Evolutionary conservation across 2,888 invertebrate species (phyloP), one percentile per base, ranked within the genome.

Genomic region (Yponomeuta cagnagella): DNA sequence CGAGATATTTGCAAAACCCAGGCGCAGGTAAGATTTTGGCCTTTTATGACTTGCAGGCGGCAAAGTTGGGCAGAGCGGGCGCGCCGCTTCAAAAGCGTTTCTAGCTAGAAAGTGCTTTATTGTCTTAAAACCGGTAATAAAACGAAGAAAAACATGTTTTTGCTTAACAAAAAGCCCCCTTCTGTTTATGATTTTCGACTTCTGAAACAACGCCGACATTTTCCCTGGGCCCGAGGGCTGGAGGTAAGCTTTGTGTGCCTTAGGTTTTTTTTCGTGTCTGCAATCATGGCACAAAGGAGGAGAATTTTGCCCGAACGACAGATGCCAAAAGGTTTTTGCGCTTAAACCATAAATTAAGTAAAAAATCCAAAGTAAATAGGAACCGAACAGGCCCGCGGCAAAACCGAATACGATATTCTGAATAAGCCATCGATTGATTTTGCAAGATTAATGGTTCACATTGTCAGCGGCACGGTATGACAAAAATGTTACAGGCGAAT

Each of bases 401-500:
- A 89, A 88, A 85, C 89, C 90, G 87, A 90, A 91, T 87, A 90
- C 89, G 88, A 90, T 89, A 90, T 91, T 90, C 89, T 88, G 89
- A 92, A 90, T 90, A 90, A 90, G 89, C 91, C 90, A 92, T 92
- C 91, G 92, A 92, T 93, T 92, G 92, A 93, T 92, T 92, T 90
- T 84, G 83, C 83, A 93, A 92, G 92, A 93, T 93, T 91, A 92
- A 93, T 93, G 91, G 88, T 88, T 80, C 84, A 89, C 87, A 91
- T 92, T 92, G 91, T 92, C 90, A 91, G 90, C 87, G 85, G 82
- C 90, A 90, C 84, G 79, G 87, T 87, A 86, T 87, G 89, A 85
- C 87, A 87, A 84, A 81, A 83, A 81, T 80, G 70, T 37, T 63
- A 63, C 75, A 58, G 52, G 74, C 75, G 76, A 79, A 80, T 81